Evolutionary conservation across 1,140 invertebrate species (phyloP).

Genomic region (Wiebesia pumilae): DNA sequence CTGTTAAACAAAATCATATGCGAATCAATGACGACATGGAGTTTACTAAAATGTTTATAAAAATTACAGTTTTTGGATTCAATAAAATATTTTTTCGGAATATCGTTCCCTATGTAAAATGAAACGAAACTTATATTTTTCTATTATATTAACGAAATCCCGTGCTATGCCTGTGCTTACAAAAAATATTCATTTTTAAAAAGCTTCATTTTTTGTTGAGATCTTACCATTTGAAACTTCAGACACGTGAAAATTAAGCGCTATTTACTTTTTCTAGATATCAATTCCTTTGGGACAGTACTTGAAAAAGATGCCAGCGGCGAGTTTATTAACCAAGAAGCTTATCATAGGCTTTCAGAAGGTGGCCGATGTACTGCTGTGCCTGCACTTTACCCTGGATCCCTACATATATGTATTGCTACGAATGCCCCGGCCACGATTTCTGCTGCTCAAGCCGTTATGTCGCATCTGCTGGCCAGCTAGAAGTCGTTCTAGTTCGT

Average conservation of each 20-base stretch:
- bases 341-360: conserved; percentile 73
- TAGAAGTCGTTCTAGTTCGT: conserved; percentile 67
- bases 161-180: no score
- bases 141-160: no score
- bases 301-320: conserved; percentile 57
- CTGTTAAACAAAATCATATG: no score
- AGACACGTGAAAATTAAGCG: neutral
- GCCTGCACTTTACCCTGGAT: conserved; percentile 88
- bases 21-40: no score
- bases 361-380: conserved; percentile 84
- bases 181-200: no score
- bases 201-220: no score
- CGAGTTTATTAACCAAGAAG: conserved; percentile 55
- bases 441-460: conserved; percentile 67
- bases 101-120: no score
- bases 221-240: no score
- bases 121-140: no score
- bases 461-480: conserved; percentile 68
- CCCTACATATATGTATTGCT: conserved; percentile 88
- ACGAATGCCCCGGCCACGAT: conserved; percentile 70
- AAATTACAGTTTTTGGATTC: no score
- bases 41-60: no score
- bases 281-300: conserved; percentile 82
- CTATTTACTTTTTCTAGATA: conserved; percentile 74
- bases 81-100: no score